Base-by-base conservation (phyloP, 2,888 invertebrate species). In the Dolomedes plantarius region DNA sequence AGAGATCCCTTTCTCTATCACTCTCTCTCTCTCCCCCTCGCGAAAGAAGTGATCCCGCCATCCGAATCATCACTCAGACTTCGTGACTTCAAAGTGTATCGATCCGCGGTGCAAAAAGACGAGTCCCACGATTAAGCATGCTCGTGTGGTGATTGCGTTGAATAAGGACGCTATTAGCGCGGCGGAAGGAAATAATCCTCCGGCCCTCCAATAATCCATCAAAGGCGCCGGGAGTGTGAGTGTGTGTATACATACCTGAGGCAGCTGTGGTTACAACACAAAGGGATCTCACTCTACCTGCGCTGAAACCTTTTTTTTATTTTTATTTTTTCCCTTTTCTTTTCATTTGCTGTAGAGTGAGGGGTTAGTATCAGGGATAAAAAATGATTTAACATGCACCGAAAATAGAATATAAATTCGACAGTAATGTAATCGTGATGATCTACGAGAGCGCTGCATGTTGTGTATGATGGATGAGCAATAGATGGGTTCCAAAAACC, bases 171-270 rank as follows among this genome's bases (percentile, higher is more conserved):
- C 71, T 82, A 82, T 82, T 82, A 82, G 64, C 23, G 5, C 28
- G 31, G 82, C 82, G 82, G 82, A 82, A 82, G 82, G 82, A 82
- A 82, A 76, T 75, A 76, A 82, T 82, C 46, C 76, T 65, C 56
- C 46, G 65, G 62, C 68, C 75, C 56, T 56, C 39, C 46, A 31
- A 32, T 82, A 76, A 82, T 82, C 82, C 82, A 82, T 82, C 82
- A 82, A 76, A 76, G 71, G 76, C 36, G 62, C 46, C 71, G 73
- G 65, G 56, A 23, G 5, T 46, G 46, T 46, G 46, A 46, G 16
- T 16, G 16, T 23, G 11, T 56, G 11, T 2, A 56, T 2, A 16
- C 16, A 56, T 23, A 1, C 23, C 23, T n/a, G 23, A n/a, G n/a
- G 23, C 23, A 56, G 19, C 23, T 56, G 56, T 11, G 19, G 46